Base-by-base conservation (phyloP, 2,797 vertebrate genomes). In the Typhlichthys subterraneus region DNA sequence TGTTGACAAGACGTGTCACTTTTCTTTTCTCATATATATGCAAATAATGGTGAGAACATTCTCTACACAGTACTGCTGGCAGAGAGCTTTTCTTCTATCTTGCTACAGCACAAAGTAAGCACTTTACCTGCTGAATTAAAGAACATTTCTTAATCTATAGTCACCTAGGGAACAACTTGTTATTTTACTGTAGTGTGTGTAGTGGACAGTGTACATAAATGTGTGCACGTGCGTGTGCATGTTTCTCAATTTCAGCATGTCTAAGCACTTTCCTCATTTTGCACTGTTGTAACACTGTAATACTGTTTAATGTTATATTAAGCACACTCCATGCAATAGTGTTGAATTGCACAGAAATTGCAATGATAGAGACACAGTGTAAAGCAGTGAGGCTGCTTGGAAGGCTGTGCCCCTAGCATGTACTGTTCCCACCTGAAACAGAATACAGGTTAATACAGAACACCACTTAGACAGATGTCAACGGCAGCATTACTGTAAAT, bases 1-100 rank as follows among this genome's bases (percentile, higher is more conserved):
- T 29, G 23, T 29, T 29, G 23, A 29, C 23, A 29, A 29, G 23
- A 4, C 57, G 42, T 54, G 53, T 56, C 72, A 50, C 45, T 77
- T 85, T 85, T 87, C 80, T 86, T 87, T 91, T 89, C 91, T 89
- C 86, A 92, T 93, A 90, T 93, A 93, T 91, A 93, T 93, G 90
- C 89, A 89, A 92, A 93, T 93, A 86, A 86, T 80, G 79, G 69
- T 79, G 76, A 85, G 80, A 69, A 84, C 82, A 78, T 83, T 70
- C 46, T 80, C 70, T 48, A 67, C 65, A 76, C 72, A 70, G 47
- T 48, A 83, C 69, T 70, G 77, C 79, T 76, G 55, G 63, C 67
- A 85, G 81, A 58, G 75, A 85, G 78, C 77, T 86, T 84, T 85
- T 73, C 80, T 86, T 67, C 79, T 91, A 89, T 92, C 89, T 88